Base-by-base conservation (phyloP, 2,113 vertebrate species). In the Natator depressus region DNA sequence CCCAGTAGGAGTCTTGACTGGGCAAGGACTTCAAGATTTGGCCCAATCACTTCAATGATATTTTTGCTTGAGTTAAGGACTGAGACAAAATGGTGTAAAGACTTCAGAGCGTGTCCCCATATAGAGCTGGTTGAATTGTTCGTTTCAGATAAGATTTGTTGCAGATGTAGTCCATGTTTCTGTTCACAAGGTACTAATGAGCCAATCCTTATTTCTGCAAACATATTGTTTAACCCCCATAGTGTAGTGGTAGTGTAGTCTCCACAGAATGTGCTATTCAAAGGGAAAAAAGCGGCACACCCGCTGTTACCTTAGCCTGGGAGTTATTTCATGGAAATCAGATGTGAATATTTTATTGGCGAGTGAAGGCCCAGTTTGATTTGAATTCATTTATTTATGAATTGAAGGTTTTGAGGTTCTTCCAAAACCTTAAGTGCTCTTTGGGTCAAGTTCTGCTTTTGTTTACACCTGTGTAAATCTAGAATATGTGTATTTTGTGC, bases 311-410 rank as follows among this genome's bases (percentile, higher is more conserved):
- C 53, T 94, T 65, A 57, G 62, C 93, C 95, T 92, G 51, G 38
- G 83, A 95, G 85, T 91, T 96, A 95, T 96, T 94, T 90, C 85
- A 93, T 94, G 95, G 88, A 96, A 96, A 93, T 75, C 78, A 88
- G 92, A 80, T 95, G 97, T 96, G 22, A 97, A 97, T 97, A 96
- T 97, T 97, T 96, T 90, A 97, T 81, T 88, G 87, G 50, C 9
- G 55, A 93, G 89, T 78, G 72, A 79, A 94, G 86, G 82, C 80
- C 10, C 90, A 78, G 85, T 95, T 96, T 95, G 90, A 91, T 84
- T 93, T 92, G 10, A 10, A 57, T 27, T 96, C 59, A 96, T 82
- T 96, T 95, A 95, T 97, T 97, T 89, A 97, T 93, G 46, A 97
- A 14, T 86, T 93, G 90, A 95, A 91, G 35, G 91, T 96, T 97